Base-by-base conservation (phyloP, 2,113 vertebrate species). In the Spea multiplicata region DNA sequence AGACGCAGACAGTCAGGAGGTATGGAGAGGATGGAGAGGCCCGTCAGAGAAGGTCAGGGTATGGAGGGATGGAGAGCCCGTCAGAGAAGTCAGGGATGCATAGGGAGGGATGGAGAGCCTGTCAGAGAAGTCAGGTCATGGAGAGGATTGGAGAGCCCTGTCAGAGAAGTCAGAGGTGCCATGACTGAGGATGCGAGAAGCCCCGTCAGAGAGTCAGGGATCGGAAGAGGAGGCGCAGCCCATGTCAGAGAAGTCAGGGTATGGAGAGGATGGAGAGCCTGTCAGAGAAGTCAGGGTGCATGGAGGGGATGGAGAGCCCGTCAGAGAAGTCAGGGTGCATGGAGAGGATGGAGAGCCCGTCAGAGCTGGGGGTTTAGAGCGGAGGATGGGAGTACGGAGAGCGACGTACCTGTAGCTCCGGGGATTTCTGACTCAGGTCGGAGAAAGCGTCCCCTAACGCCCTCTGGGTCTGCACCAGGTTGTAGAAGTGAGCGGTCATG, bases 391-490 rank as follows among this genome's bases (percentile, higher is more conserved):
- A 30, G 12, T 3, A 12, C 1, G 30, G 30, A 30, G 30, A 30
- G 30, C 30, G 44, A 4, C 75, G 81, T 61, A 97, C 96, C 93
- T 97, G 93, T 45, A 99, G 94, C 85, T 99, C 97, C 0, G 97
- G 97, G 7, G 97, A 98, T 83, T 99, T 99, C 93, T 98, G 97
- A 89, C 97, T 98, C 89, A 99, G 97, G 88, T 99, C 97, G 0
- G 97, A 94, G 55, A 99, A 98, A 85, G 95, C 94, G 8, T 99
- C 97, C 0, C 95, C 97, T 78, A 99, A 93, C 2, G 96, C 93
- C 0, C 96, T 94, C 92, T 99, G 97, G 0, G 97, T 99, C 93
- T 99, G 97, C 81, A 98, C 94, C 86, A 99, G 94, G 92, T 95
- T 97, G 93, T 97, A 98, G 89, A 99, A 94, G 87, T 99, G 97